phyloP scores from a whole-genome alignment of 2,797 vertebrate species.

The Bovichtus variegatus region DNA sequence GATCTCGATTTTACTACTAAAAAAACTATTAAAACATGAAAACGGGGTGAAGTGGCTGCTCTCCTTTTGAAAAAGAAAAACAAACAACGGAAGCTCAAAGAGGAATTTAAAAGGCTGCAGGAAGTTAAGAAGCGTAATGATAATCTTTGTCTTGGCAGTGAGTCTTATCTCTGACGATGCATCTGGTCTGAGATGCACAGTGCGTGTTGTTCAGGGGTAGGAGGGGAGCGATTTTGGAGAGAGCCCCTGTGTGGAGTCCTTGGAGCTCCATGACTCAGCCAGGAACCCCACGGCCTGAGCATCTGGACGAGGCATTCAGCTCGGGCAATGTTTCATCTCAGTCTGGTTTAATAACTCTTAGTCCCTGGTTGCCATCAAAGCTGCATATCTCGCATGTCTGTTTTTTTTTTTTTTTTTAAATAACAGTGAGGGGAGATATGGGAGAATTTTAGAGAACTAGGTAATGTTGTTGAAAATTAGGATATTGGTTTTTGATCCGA shows the following conservation, averaged over 20 bases:
- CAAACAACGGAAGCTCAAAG: conserved; percentile 12
- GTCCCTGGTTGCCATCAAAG: conserved; percentile 55
- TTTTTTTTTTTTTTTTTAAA: conserved; percentile 41
- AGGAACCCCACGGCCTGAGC: conserved; percentile 76
- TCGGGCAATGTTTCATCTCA: conserved; percentile 61
- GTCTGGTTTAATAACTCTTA: conserved; percentile 56
- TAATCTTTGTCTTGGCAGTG: conserved; percentile 54
- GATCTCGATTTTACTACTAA: conserved; percentile 9
- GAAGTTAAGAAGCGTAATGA: conserved; percentile 40
- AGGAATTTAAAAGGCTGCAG: conserved; percentile 34
- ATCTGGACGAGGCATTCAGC: conserved; percentile 77
- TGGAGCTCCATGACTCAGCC: conserved; percentile 74
- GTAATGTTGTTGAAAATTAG: conserved; percentile 38
- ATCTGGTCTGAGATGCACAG: conserved; percentile 62
- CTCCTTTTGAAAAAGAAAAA: conserved; percentile 4
- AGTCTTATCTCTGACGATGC: conserved; percentile 60
- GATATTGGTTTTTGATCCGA: conserved; percentile 28
- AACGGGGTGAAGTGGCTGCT: conserved; percentile 18
- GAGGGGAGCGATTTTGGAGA: conserved; percentile 40
- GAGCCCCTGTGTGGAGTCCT: conserved; percentile 65
- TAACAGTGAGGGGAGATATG: conserved; percentile 8
- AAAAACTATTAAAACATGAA: conserved; percentile 16
- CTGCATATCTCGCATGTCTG: conserved; percentile 30
- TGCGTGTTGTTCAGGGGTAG: conserved; percentile 32
- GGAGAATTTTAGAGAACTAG: conserved; percentile 20